A percentile compares a stretch with the other conserved stretches of the same genome.
Conservation (phyloP, 2,797 vertebrate genomes). For the Phoxinus dragarum region DNA sequence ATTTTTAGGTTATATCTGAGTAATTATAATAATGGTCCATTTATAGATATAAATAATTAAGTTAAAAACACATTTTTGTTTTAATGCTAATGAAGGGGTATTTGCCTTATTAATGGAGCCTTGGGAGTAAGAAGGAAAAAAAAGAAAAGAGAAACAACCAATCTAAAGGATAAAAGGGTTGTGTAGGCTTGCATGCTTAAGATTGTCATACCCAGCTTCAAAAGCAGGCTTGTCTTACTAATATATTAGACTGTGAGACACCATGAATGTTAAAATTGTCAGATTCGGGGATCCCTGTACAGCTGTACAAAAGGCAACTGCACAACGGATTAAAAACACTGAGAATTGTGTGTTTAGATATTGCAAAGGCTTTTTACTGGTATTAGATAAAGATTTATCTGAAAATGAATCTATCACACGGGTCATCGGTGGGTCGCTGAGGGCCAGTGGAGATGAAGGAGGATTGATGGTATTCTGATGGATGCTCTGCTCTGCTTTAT, state of each 20-base stretch:
- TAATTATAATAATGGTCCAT: background rate
- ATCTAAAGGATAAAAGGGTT: background rate
- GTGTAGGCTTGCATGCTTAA: background rate
- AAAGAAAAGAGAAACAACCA: background rate
- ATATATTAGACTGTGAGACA: background rate
- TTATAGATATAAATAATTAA: background rate
- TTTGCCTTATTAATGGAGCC: background rate
- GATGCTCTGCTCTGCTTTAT: constrained; percentile 28
- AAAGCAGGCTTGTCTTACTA: background rate
- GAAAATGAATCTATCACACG: constrained; percentile 16
- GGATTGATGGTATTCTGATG: constrained; percentile 40
- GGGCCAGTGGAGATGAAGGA: constrained; percentile 8
- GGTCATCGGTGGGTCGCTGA: background rate
- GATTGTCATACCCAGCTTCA: background rate
- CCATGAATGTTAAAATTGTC: background rate
- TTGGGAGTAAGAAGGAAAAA: background rate
- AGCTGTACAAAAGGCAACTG: background rate
- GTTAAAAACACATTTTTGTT: background rate
- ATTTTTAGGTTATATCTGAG: background rate
- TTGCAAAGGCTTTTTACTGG: constrained; percentile 25
- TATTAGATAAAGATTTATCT: constrained; percentile 35
- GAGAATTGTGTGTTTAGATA: constrained; percentile 12
- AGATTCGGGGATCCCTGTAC: background rate
- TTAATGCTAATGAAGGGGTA: background rate
- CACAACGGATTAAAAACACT: background rate